These are phyloP conservation scores for Imbricaverruca yamaguchii DNA, from an alignment of 2,888 invertebrate genomes.

Conservation along the genomic window DNA sequence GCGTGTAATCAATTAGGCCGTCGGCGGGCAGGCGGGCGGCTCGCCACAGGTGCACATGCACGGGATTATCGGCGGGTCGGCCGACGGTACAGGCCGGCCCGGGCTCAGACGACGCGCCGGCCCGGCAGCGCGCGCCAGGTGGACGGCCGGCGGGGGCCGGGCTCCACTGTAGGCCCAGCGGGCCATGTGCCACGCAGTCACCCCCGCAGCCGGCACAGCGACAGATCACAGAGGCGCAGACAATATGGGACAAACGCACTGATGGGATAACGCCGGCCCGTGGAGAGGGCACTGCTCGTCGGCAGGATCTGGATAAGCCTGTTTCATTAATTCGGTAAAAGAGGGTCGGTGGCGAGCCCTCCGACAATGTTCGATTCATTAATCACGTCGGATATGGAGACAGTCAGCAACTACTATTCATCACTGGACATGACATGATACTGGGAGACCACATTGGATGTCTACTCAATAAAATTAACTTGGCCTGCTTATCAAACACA, in stretches of 20 bases:
- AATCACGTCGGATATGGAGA: too few relatives aligned
- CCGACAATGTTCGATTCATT: too few relatives aligned
- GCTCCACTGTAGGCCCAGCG: background rate
- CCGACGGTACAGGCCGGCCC: background rate
- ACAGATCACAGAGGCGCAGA: background rate
- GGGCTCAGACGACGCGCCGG: too few relatives aligned
- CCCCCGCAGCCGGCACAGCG: background rate
- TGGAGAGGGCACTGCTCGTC: background rate
- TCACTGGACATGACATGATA: too few relatives aligned
- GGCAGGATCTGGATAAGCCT: background rate
- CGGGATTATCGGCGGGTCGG: background rate
- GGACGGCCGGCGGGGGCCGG: background rate
- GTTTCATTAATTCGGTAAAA: background rate
- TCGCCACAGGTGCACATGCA: constrained; percentile 9
- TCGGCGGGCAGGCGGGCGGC: background rate
- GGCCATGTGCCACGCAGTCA: background rate
- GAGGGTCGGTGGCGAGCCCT: background rate
- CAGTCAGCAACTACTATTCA: too few relatives aligned
- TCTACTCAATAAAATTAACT: too few relatives aligned
- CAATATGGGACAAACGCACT: background rate
- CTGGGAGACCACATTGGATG: too few relatives aligned
- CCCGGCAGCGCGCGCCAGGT: too few relatives aligned
- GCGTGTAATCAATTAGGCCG: background rate
- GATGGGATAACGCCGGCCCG: constrained; percentile 3
- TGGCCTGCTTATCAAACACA: too few relatives aligned